Base-by-base conservation (phyloP, 2,888 invertebrate species). In the Acheta domesticus region DNA sequence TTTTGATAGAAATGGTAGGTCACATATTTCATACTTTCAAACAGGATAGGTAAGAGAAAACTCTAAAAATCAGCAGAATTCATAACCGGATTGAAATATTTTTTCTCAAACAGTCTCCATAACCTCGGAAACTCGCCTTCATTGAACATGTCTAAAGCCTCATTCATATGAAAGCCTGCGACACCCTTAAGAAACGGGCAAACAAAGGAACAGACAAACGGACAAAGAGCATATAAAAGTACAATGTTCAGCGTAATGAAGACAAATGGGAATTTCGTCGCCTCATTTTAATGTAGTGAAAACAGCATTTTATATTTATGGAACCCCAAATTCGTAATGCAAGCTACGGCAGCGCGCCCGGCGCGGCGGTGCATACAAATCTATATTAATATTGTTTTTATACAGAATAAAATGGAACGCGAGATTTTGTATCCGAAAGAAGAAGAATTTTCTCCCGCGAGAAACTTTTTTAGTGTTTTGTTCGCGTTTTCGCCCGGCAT, bases 211-310 rank as follows among this genome's bases (percentile, higher is more conserved):
- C 36, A 36, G 36, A 36, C 36, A 36, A 36, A 36, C 36, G 36
- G 36, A 36, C 36, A 36, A 36, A 36, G 36, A 36, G 36, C 62
- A 11, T 62, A 62, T 62, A 19, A 62, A 62, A 62, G 16, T 62
- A 62, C 62, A n/a, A 62, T 62, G 62, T 62, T 62, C 16, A 19
- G n/a, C 62, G 62, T 62, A 62, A 62, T 62, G 62, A 62, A 62
- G 62, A 62, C 62, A 62, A 62, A 62, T 62, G 62, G 3, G 62
- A 62, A 62, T 62, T 62, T 14, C n/a, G 62, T 62, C 62, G 62
- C 62, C n/a, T 62, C 62, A n/a, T 62, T 62, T 62, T 62, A 62
- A 62, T 62, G 62, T 62, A 62, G 62, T n/a, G 62, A 62, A n/a
- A 62, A 62, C 62, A 62, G 62, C 62, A 62, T 62, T 62, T 62